A percentile compares a stretch with the other conserved stretches of the same genome.
Conservation (phyloP, 1,140 invertebrate genomes). For the Agrypnia vestita region DNA sequence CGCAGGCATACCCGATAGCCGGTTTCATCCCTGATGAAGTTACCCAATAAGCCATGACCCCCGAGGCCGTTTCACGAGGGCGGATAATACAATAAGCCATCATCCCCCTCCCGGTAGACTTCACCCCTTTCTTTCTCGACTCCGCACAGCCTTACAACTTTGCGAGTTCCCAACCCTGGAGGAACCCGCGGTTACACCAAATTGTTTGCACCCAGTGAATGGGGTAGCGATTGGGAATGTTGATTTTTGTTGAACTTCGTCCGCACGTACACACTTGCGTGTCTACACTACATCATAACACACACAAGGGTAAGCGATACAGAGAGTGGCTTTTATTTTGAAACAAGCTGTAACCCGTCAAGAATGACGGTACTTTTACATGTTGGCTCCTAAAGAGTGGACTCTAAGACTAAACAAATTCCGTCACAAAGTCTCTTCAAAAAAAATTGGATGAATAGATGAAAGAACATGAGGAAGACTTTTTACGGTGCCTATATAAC, state of each 20-base stretch:
- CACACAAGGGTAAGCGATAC: no score
- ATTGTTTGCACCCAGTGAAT: background rate
- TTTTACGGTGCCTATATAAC: no score
- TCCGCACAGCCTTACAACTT: background rate
- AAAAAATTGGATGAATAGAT: no score
- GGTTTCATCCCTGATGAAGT: slow-evolving; percentile 2
- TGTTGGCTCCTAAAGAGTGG: no score
- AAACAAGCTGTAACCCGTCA: no score
- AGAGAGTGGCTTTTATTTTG: no score
- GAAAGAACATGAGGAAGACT: no score
- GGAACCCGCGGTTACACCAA: background rate
- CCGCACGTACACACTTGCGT: background rate
- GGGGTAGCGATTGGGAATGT: background rate
- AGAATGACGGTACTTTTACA: no score
- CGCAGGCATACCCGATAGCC: background rate
- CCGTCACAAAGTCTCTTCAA: no score
- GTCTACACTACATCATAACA: no score
- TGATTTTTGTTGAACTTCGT: background rate
- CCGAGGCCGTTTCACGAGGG: background rate
- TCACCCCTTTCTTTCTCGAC: background rate
- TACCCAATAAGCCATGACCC: slow-evolving; percentile 2
- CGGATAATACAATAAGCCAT: slow-evolving; percentile 6
- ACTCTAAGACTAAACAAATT: no score
- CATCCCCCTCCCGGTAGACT: background rate
- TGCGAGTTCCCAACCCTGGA: background rate